These are phyloP conservation scores for Gymnogyps californianus DNA, from an alignment of 2,113 vertebrate species.

Conservation along the genomic window DNA sequence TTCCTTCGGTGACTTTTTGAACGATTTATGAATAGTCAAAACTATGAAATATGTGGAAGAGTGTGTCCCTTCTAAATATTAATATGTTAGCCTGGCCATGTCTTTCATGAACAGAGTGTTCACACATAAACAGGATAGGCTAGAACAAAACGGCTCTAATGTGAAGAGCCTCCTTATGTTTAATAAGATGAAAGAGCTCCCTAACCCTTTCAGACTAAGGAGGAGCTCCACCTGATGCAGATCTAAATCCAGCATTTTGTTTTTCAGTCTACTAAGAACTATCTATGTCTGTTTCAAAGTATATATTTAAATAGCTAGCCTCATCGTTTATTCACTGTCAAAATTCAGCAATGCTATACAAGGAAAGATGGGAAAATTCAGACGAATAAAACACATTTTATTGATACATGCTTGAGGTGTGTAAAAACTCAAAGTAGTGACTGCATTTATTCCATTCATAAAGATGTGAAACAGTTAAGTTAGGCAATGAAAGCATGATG, in stretches of 20 bases:
- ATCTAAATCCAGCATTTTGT: neutral
- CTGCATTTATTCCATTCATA: neutral
- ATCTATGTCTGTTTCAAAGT: neutral
- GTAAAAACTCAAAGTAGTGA: neutral
- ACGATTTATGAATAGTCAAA: neutral
- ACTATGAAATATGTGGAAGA: neutral
- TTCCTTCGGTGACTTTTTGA: slow-evolving; percentile 21
- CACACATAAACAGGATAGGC: neutral
- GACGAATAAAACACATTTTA: neutral
- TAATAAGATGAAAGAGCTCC: neutral
- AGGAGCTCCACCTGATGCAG: neutral
- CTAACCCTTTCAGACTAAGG: neutral
- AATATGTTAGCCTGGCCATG: neutral
- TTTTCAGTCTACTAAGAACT: neutral
- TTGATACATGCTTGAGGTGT: neutral
- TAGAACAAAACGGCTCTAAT: neutral
- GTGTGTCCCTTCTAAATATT: neutral
- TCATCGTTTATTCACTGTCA: neutral
- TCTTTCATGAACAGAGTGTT: neutral
- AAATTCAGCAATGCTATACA: neutral
- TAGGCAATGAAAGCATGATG: neutral
- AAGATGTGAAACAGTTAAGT: neutral
- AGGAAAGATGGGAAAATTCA: neutral
- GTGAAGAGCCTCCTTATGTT: neutral
- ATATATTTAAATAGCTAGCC: neutral